phyloP scores from a whole-genome alignment of 2,888 invertebrate genomes.

The Andricus quercusramuli region DNA sequence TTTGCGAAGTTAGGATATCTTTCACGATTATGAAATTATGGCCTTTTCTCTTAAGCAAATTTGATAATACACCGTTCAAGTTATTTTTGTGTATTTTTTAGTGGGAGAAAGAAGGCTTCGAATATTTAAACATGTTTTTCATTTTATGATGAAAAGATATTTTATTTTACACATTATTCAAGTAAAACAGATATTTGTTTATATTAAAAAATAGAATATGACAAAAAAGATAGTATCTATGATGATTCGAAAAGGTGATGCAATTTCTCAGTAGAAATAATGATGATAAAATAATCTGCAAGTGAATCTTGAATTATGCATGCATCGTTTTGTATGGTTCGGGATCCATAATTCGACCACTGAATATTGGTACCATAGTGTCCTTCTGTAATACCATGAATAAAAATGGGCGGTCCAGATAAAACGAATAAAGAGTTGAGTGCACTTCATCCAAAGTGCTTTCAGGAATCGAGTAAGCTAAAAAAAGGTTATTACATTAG shows the following conservation, averaged over 20 bases:
- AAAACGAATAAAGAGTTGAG: conserved; percentile 33
- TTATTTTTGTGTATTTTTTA: neutral
- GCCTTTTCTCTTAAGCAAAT: too few species aligned
- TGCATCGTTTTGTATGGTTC: conserved; percentile 9
- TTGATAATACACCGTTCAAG: too few species aligned
- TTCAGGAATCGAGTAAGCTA: conserved; percentile 11
- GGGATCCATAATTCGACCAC: conserved; percentile 30
- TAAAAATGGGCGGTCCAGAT: conserved; percentile 29
- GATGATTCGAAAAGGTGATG: neutral
- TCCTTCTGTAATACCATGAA: conserved; percentile 30
- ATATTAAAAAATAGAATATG: neutral
- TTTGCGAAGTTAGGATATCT: too few species aligned
- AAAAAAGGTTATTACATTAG: neutral
- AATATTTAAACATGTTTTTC: neutral
- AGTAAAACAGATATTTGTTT: neutral
- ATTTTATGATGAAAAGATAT: neutral
- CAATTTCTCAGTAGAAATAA: neutral
- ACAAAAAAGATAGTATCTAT: neutral
- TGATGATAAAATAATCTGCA: neutral
- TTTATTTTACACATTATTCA: neutral
- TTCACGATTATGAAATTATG: too few species aligned
- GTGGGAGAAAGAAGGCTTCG: neutral
- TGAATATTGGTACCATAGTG: conserved; percentile 23
- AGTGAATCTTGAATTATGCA: neutral
- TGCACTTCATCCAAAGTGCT: conserved; percentile 4